Evolutionary conservation across 2,113 vertebrate genomes (phyloP), one percentile per base, ranked within the genome.

Genomic region (Plectropomus leopardus): DNA sequence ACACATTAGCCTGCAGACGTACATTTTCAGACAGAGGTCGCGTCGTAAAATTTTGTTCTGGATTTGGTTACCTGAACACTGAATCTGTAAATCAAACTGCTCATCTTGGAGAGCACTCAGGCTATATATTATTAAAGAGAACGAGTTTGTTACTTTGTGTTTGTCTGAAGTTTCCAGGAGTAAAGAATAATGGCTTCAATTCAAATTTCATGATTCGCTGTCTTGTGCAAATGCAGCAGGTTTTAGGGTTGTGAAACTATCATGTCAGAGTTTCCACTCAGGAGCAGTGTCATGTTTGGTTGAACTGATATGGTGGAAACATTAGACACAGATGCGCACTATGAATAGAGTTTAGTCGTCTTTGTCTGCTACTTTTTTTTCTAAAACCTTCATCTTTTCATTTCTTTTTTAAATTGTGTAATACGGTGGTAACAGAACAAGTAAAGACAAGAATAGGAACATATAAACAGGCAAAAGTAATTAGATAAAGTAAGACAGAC

Each of bases 1-100:
- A 45, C 45, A 66, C 63, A 51, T 11, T 17, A 24, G 26, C 34
- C 23, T 34, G 26, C 47, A 72, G 40, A 16, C 23, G 8, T 26
- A n/a, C 32, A 34, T n/a, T 58, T 57, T 51, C 14, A 34, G 51
- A 60, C 17, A 42, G 13, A 23, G 1, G 54, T 14, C 36, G 7
- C 47, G 28, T 50, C 4, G 8, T 55, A 75, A 80, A 68, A 24
- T 59, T 80, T 36, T 17, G 47, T 55, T 72, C 71, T 58, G 63
- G 72, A 68, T 78, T 54, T 72, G 4, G 44, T 82, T 67, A 79
- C 65, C 3, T 67, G 48, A 80, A 36, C 72, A 58, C 17, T 59
- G 15, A 4, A 47, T 23, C 61, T 1, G 0, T 72, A 82, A 77
- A 64, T 82, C 75, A 74, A 34, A 42, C 19, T 13, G 54, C 54